Conservation (phyloP, 2,888 invertebrate species). For the Acholoe squamosa region DNA sequence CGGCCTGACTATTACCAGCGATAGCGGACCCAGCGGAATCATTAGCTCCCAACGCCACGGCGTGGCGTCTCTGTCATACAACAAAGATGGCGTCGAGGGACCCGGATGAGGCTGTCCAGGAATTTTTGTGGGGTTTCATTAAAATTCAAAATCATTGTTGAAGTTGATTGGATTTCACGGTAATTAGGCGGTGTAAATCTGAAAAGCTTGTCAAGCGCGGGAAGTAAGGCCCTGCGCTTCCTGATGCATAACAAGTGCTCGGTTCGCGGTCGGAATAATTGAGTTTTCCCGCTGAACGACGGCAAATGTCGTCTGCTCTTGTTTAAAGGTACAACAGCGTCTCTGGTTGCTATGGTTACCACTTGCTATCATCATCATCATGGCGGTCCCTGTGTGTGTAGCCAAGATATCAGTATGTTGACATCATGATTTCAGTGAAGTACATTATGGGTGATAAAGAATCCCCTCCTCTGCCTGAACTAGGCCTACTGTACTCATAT, state of each 20-base stretch:
- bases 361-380: background rate
- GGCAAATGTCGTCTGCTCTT: background rate
- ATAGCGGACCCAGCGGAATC: background rate
- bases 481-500: too few species aligned
- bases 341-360: background rate
- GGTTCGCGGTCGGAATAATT: background rate
- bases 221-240: background rate
- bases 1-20: background rate
- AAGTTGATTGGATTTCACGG: constrained; percentile 51
- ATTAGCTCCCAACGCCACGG: background rate
- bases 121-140: constrained; percentile 50
- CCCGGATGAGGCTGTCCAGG: constrained; percentile 46
- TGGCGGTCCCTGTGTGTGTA: background rate
- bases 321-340: background rate
- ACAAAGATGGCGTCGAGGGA: constrained; percentile 37
- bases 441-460: background rate
- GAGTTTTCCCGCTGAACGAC: background rate
- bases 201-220: constrained; percentile 30
- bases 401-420: background rate
- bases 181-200: constrained; percentile 45
- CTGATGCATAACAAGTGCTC: constrained; percentile 33
- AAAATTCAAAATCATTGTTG: constrained; percentile 57
- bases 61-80: background rate
- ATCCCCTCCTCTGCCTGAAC: too few species aligned
- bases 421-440: background rate